Conservation (phyloP, 2,888 invertebrate genomes). For the Melanostoma mellinum region DNA sequence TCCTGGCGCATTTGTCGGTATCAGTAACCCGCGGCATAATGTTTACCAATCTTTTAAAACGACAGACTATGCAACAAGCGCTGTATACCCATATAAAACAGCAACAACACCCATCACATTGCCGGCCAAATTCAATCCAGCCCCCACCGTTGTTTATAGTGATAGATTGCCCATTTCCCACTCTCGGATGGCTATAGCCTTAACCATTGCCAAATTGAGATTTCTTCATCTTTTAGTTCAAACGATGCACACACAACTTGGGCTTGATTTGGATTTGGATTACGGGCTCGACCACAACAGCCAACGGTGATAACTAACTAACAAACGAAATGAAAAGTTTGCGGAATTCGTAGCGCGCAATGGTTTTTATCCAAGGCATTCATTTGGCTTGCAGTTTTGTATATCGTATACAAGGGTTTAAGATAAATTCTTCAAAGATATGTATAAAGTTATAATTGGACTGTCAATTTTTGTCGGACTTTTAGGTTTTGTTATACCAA, state of each 20-base stretch:
- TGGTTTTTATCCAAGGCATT: slow-evolving; percentile 35
- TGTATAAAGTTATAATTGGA: slow-evolving; percentile 50
- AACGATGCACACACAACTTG: slow-evolving; percentile 43
- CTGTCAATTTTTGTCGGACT: slow-evolving; percentile 43
- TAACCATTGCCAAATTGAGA: slow-evolving; percentile 35
- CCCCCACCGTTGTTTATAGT: slow-evolving; percentile 39
- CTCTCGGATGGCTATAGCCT: background rate
- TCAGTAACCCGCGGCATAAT: slow-evolving; percentile 42
- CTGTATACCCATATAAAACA: background rate
- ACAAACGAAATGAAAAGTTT: slow-evolving; percentile 58
- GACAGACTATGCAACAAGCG: slow-evolving; percentile 18
- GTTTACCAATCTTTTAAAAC: slow-evolving; percentile 20
- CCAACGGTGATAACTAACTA: slow-evolving; percentile 29
- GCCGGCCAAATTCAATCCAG: slow-evolving; percentile 26
- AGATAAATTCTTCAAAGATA: slow-evolving; percentile 49
- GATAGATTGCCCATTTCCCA: slow-evolving; percentile 55
- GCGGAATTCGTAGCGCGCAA: slow-evolving; percentile 49
- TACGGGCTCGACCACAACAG: slow-evolving; percentile 38
- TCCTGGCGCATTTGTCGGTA: slow-evolving; percentile 27
- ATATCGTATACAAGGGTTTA: slow-evolving; percentile 31
- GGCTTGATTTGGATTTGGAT: slow-evolving; percentile 50
- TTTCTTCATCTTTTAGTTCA: slow-evolving; percentile 54
- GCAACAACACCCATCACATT: slow-evolving; percentile 16
- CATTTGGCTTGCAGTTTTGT: slow-evolving; percentile 40
- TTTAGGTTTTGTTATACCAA: slow-evolving; percentile 36